A percentile compares a stretch with the other conserved stretches of the same genome.
Evolutionary conservation across 2,797 vertebrate species (phyloP).

Genomic region (Picus viridis): DNA sequence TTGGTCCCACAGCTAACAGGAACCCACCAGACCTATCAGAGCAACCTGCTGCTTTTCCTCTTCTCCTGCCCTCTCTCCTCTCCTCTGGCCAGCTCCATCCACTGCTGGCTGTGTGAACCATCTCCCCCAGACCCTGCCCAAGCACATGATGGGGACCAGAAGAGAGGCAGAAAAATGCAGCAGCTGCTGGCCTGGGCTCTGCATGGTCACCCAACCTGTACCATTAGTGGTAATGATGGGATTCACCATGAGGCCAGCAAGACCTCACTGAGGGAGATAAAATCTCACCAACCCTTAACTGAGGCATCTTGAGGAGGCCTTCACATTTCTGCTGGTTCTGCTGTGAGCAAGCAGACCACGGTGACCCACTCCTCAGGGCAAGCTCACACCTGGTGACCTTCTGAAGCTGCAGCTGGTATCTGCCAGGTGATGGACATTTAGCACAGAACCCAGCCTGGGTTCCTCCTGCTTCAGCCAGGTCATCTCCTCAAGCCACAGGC

Average conservation of each 20-base stretch:
- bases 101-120: rapidly evolving
- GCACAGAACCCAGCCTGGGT: too few species aligned
- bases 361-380: too few species aligned
- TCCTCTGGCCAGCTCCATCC: not conserved
- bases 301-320: not conserved
- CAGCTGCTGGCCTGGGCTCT: not conserved
- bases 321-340: not conserved
- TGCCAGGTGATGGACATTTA: too few species aligned
- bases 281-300: not conserved
- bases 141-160: not conserved
- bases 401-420: too few species aligned
- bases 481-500: too few species aligned
- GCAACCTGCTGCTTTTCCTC: not conserved
- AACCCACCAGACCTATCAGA: not conserved
- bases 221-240: not conserved
- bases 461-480: too few species aligned
- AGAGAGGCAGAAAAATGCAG: not conserved
- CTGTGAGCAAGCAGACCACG: too few species aligned
- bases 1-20: not conserved
- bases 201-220: not conserved
- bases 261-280: not conserved
- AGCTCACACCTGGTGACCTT: too few species aligned
- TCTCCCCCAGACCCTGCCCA: rapidly evolving
- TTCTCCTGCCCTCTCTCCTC: not conserved
- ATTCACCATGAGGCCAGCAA: not conserved